phyloP scores from a whole-genome alignment of 2,797 vertebrate species.

The Morelia viridis region DNA sequence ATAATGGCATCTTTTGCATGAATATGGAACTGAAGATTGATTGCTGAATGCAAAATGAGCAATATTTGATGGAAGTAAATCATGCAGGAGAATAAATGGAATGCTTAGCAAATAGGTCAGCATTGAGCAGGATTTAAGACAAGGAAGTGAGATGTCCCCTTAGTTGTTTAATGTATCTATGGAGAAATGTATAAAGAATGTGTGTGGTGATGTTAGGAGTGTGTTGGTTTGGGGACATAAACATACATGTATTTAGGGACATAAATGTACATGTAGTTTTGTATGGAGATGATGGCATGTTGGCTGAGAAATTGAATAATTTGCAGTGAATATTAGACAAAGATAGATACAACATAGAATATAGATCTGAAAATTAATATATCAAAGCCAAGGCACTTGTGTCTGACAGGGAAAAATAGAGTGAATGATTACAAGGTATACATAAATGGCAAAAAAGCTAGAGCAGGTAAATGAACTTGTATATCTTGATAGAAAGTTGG shows the following conservation, averaged over 20 bases:
- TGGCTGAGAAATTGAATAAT: neutral
- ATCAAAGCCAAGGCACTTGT: neutral
- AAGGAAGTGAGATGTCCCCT: neutral
- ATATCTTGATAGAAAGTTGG: neutral
- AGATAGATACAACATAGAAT: neutral
- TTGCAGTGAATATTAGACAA: neutral
- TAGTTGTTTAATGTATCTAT: neutral
- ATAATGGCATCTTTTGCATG: neutral
- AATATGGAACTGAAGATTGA: neutral
- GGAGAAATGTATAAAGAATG: neutral
- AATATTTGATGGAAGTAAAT: neutral
- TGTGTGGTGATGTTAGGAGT: neutral
- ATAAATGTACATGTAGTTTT: neutral
- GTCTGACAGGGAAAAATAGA: neutral
- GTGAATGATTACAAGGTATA: neutral
- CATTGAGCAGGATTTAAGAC: neutral
- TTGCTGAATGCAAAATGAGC: neutral
- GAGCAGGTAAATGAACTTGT: neutral
- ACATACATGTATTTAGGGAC: neutral
- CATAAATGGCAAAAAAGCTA: neutral
- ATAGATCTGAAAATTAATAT: neutral
- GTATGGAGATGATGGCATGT: neutral
- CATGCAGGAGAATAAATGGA: neutral
- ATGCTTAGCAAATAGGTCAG: neutral
- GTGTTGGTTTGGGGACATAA: neutral